Evolutionary conservation across 2,888 invertebrate species (phyloP), one percentile per base, ranked within the genome.

Genomic region (Lasioglossum leucozonium): DNA sequence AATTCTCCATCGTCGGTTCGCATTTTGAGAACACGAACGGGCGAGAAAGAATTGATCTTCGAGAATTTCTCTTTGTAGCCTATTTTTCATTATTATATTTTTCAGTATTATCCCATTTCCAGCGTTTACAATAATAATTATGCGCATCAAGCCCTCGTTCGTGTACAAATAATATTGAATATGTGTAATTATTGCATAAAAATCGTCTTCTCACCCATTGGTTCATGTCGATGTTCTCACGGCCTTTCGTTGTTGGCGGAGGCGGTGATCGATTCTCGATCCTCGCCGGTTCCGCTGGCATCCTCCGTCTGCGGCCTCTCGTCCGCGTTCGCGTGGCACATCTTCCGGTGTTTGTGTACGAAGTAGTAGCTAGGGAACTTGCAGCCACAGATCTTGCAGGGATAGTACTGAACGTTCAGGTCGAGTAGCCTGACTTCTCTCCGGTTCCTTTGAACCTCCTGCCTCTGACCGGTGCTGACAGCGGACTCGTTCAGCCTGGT

Each of bases 281-380:
- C 89, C 22, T 84, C 84, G 4, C 26, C 72, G 0, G 30, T 34
- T 2, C 73, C 51, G n/a, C 65, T 79, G 6, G 67, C 81, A 16
- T 82, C 95, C 83, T 95, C 95, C 81, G 95, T 94, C 78, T 80
- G 73, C 76, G 40, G 69, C 40, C 93, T 79, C 79, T 92, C 95
- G 91, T 91, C 95, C 26, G 82, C 86, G 42, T 97, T 97, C 0
- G 97, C 97, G 93, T 98, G 98, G 93, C 98, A 98, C 92, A 97
- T 95, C 95, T 98, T 98, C 77, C 98, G 96, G 94, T 98, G 98
- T 93, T 98, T 98, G 94, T 98, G 98, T 40, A 98, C 98, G 95
- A 98, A 98, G 95, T 98, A 98, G 94, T 98, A 98, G 89, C 98
- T 98, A 1, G 98, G 98, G 94, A 98, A 98, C 95, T 98, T 98